These are phyloP conservation scores for Elephantulus edwardii DNA, from an alignment of 2,113 vertebrate species.

Conservation along the genomic window DNA sequence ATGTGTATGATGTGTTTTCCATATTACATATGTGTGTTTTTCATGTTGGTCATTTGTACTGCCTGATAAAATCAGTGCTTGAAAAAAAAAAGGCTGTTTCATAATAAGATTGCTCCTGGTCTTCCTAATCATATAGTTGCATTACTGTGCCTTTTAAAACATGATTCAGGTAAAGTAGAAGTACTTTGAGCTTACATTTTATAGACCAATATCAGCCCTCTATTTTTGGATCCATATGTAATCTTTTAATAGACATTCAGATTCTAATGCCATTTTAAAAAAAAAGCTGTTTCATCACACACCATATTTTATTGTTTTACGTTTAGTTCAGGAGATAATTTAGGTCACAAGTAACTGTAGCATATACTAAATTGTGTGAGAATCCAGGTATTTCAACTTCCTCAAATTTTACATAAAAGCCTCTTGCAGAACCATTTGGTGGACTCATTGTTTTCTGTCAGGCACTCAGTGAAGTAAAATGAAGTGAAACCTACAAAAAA, in stretches of 20 bases:
- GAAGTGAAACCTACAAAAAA: no score
- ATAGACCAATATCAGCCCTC: neutral
- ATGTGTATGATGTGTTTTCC: no score
- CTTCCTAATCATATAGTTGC: neutral
- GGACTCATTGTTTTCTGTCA: no score
- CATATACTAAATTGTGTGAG: neutral
- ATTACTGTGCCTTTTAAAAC: neutral
- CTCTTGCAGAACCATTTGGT: no score
- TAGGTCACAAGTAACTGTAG: neutral
- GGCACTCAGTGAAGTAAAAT: no score
- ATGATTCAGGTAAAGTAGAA: neutral
- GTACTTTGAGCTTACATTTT: constrained; percentile 9
- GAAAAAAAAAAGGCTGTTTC: neutral
- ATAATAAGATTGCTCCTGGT: neutral
- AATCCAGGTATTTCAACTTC: neutral
- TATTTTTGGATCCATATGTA: neutral
- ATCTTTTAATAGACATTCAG: neutral
- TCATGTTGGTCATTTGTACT: neutral
- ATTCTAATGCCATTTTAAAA: neutral
- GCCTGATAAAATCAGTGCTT: neutral
- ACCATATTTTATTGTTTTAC: neutral
- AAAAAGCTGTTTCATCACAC: neutral
- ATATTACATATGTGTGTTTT: neutral
- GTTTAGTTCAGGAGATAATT: neutral
- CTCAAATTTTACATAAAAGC: constrained; percentile 9